Evolutionary conservation across 2,113 vertebrate species (phyloP), one percentile per base, ranked within the genome.

Genomic region (Hypomesus transpacificus): DNA sequence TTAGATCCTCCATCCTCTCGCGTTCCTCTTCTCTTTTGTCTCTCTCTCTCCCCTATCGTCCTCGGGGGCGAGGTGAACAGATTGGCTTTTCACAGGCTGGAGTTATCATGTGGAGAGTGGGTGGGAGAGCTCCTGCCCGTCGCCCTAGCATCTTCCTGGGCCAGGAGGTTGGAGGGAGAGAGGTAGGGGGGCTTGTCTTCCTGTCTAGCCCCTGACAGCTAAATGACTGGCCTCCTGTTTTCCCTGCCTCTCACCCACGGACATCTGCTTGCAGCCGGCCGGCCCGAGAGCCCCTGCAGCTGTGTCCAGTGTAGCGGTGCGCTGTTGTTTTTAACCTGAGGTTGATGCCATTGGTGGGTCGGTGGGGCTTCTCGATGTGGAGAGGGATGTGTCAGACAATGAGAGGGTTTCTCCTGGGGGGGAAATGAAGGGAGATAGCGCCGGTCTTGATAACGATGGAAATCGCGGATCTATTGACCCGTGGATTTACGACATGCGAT

Each of bases 81-180:
- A 73, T 56, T 73, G 72, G 64, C 63, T 75, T 56, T 70, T 71
- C 67, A 39, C 78, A 73, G 67, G 73, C 75, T 74, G 70, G 21
- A 62, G 63, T 22, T 2, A 14, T 73, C 72, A 67, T 73, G 81
- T 75, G 61, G 69, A 67, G 75, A 73, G 75, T 56, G 72, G 75
- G 66, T 70, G 75, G 72, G 70, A 70, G 54, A 68, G 70, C 22
- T 52, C 28, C 3, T 54, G 51, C 52, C 69, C 61, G 52, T 75
- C 61, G 62, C 14, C 31, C 14, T 21, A 16, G 4, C 17, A 56
- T n/a, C 65, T 74, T 82, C 74, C 80, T 82, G 74, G 64, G 71
- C 54, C 6, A 46, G 39, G 39, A 46, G 39, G 39, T 46, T 46
- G 39, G 39, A 46, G 39, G 39, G 9, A 46, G 39, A 9, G 39